Percentiles rank a stretch among this genome's conserved stretches.
These are phyloP conservation scores for Microctenopoma stevenorrisi DNA, from an alignment of 2,797 vertebrate genomes.

Conservation along the genomic window DNA sequence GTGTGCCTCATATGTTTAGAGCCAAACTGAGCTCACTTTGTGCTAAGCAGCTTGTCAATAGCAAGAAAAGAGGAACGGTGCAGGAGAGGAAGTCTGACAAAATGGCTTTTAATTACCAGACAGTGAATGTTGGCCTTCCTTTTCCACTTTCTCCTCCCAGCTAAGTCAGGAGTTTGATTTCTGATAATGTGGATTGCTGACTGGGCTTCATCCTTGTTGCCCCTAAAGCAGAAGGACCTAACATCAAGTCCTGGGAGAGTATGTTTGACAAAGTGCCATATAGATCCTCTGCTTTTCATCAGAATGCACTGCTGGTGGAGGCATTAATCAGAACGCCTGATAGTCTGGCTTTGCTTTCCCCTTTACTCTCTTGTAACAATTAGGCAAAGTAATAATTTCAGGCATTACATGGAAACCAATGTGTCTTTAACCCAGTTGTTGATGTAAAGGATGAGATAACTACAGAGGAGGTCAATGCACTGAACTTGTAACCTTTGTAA, in stretches of 20 bases:
- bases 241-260: conserved; percentile 87
- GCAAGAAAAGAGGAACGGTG: conserved; percentile 75
- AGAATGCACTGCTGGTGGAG: conserved; percentile 85
- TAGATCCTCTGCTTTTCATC: conserved; percentile 88
- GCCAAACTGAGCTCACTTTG: conserved; percentile 88
- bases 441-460: conserved; percentile 75
- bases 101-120: conserved; percentile 96
- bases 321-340: conserved; percentile 88
- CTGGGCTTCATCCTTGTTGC: conserved; percentile 88
- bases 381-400: conserved; percentile 93
- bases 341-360: conserved; percentile 80
- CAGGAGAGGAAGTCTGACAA: conserved; percentile 85
- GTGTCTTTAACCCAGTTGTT: conserved; percentile 86
- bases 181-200: conserved; percentile 96
- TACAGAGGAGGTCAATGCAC: conserved; percentile 62
- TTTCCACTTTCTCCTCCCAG: conserved; percentile 79
- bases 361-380: conserved; percentile 89
- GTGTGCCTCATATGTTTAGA: conserved; percentile 88
- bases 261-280: conserved; percentile 93
- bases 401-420: conserved; percentile 93
- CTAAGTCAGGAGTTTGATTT: conserved; percentile 92
- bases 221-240: conserved; percentile 80
- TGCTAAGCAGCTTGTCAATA: conserved; percentile 88
- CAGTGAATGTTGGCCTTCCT: conserved; percentile 86
- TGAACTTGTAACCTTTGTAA: conserved; percentile 62